Evolutionary conservation across 2,888 invertebrate genomes (phyloP), one percentile per base, ranked within the genome.

Genomic region (Blera fallax): DNA sequence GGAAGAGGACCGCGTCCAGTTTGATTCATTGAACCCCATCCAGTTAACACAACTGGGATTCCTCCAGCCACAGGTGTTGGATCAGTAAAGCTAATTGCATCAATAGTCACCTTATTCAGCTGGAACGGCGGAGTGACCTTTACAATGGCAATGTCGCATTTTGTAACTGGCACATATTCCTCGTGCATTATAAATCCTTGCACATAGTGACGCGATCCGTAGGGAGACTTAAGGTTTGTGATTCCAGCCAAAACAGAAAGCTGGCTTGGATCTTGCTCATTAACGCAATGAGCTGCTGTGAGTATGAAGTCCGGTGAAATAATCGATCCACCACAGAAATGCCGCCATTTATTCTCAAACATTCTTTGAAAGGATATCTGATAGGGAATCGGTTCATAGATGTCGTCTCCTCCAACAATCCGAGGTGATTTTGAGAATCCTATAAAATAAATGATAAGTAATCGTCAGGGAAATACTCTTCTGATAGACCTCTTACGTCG

Each of bases 221-320:
- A 88, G 10, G 87, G 87, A 40, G 58, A 87, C 24, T 40, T 60
- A 4, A 91, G 88, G 81, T 90, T 89, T 11, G 89, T 87, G 11
- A 91, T 88, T 0, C 91, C 91, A 0, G 90, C 89, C 5, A 91
- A 88, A 3, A 90, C 89, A 0, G 89, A 90, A 6, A 91, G 11
- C 1, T 5, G 79, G 14, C 88, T 88, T 5, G 90, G 89, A 82
- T 91, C 89, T 69, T 90, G 90, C 0, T 90, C 90, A 70, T n/a
- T 45, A 54, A 92, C 90, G 56, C 92, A 92, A 81, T 92, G 92
- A 0, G 92, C 92, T 18, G 92, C 92, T 0, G 92, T 92, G 0
- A 92, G 87, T 1, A 92, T 89, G 34, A 90, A 89, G 69, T 89
- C 89, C n/a, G 91, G 89, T 0, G 90, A 87, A 32, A 92, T 88